phyloP scores from a whole-genome alignment of 1,140 invertebrate species.

The Tetragnatha versicolor region DNA sequence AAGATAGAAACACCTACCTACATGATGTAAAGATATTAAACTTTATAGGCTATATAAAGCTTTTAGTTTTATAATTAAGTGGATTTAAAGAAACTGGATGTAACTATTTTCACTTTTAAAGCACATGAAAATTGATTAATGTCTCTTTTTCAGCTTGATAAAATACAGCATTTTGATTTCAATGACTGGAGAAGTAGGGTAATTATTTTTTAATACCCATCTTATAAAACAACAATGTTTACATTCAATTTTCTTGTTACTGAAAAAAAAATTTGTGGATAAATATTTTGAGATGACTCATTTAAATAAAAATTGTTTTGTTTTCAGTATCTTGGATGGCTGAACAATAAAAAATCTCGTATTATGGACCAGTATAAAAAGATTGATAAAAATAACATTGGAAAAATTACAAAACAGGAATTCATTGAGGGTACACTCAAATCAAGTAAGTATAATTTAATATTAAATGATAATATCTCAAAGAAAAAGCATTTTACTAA shows the following conservation, averaged over 20 bases:
- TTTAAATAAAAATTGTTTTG: not conserved
- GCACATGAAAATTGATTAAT: too few relatives aligned
- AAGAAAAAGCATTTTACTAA: too few relatives aligned
- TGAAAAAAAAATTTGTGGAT: too few relatives aligned
- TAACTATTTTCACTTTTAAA: too few relatives aligned
- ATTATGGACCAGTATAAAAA: constrained; percentile 97
- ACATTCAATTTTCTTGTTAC: too few relatives aligned
- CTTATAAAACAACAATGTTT: not conserved
- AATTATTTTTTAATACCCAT: not conserved
- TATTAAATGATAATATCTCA: too few relatives aligned
- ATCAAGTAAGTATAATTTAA: constrained; percentile 76
- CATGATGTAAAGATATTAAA: constrained; percentile 72
- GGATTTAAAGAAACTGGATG: too few relatives aligned
- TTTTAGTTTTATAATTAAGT: too few relatives aligned
- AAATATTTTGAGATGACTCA: too few relatives aligned
- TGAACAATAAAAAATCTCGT: constrained; percentile 98
- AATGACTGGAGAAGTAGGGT: constrained; percentile 94
- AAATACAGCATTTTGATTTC: constrained; percentile 98
- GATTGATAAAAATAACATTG: constrained; percentile 97
- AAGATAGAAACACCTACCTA: constrained; percentile 89
- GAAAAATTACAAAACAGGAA: constrained; percentile 91
- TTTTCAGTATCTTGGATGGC: constrained; percentile 89
- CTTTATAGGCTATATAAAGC: too few relatives aligned
- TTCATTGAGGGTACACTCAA: constrained; percentile 98
- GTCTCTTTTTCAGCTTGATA: constrained; percentile 72